phyloP scores from a whole-genome alignment of 2,113 vertebrate genomes.

The Silurus asotus region DNA sequence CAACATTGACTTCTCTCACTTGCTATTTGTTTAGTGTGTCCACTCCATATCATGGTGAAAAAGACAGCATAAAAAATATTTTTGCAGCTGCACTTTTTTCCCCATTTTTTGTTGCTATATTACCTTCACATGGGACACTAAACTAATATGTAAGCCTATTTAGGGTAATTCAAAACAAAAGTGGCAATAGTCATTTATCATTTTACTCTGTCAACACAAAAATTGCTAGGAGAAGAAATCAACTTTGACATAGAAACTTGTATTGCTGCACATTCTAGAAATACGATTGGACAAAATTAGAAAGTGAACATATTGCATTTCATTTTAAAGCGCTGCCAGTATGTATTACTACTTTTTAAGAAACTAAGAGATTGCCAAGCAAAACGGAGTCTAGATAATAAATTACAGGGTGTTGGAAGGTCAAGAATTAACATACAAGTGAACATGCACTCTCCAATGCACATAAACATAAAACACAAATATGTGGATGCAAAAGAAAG shows the following conservation, averaged over 20 bases:
- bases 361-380: slow-evolving; percentile 20
- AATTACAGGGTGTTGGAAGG: not conserved
- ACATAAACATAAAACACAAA: not conserved
- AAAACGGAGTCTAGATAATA: not conserved
- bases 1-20: slow-evolving; percentile 45
- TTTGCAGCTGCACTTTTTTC: slow-evolving; percentile 47
- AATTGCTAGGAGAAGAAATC: slow-evolving; percentile 35
- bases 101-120: slow-evolving; percentile 17
- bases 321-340: not conserved
- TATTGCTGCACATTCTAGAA: slow-evolving; percentile 17
- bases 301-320: slow-evolving; percentile 19
- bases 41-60: slow-evolving; percentile 39
- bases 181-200: slow-evolving; percentile 51
- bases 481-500: slow-evolving; percentile 12
- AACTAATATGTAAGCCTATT: slow-evolving; percentile 48
- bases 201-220: slow-evolving; percentile 44
- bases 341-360: not conserved
- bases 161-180: slow-evolving; percentile 56
- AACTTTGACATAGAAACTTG: slow-evolving; percentile 31
- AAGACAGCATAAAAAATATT: slow-evolving; percentile 61
- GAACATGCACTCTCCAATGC: not conserved
- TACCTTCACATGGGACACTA: slow-evolving; percentile 35
- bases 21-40: slow-evolving; percentile 40
- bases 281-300: not conserved
- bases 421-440: not conserved